Conservation (phyloP, 2,113 vertebrate genomes). For the Pachycephala philippinensis region DNA sequence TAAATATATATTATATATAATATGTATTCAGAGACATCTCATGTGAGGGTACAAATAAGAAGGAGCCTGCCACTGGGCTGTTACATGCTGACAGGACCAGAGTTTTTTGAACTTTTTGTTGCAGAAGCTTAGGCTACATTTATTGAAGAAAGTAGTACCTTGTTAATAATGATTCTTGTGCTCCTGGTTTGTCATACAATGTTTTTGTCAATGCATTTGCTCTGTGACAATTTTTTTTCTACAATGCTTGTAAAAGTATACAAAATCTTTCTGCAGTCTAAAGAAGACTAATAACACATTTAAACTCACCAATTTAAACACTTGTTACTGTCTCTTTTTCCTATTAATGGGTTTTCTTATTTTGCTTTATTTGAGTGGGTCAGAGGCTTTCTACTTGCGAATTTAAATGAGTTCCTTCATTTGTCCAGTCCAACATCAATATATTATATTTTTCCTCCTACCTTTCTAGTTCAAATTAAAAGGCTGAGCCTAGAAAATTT, state of each 20-base stretch:
- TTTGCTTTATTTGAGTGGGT: not conserved
- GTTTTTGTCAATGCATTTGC: not conserved
- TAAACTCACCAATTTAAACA: not conserved
- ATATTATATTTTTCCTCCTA: not conserved
- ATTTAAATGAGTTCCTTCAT: not conserved
- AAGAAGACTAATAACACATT: not conserved
- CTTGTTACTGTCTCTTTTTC: not conserved
- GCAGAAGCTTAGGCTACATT: not conserved
- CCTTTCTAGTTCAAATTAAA: not conserved
- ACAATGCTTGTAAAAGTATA: not conserved
- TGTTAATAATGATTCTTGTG: not conserved
- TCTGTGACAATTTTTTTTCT: not conserved
- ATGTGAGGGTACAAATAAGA: not conserved
- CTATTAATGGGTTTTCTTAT: not conserved
- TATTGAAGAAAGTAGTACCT: not conserved
- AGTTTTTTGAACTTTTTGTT: not conserved
- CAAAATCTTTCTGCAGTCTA: not conserved
- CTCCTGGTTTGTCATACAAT: not conserved
- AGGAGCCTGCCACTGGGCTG: not conserved
- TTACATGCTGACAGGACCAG: not conserved
- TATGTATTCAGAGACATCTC: not conserved
- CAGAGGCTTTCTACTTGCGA: not conserved
- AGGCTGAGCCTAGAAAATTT: not conserved
- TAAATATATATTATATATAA: not conserved
- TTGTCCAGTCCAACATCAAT: not conserved